Percentiles rank a stretch among this genome's conserved stretches.
Conservation (phyloP, 2,888 invertebrate genomes). For the Drosophila helvetica region DNA sequence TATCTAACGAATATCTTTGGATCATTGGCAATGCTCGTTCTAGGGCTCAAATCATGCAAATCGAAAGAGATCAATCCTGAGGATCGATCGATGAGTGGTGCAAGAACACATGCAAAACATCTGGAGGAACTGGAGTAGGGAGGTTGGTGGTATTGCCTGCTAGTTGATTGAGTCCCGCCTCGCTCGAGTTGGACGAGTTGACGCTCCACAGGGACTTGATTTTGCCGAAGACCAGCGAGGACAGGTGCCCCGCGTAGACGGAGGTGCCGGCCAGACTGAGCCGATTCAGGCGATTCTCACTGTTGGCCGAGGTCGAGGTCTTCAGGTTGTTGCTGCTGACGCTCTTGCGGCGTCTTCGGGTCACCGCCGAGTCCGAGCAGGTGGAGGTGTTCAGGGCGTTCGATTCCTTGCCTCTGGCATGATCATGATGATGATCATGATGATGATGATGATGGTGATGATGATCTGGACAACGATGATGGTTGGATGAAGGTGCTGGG, state of each 20-base stretch:
- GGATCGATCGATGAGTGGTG: slow-evolving; percentile 20
- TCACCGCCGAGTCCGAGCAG: slow-evolving; percentile 83
- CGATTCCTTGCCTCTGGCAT: slow-evolving; percentile 69
- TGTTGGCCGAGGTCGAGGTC: slow-evolving; percentile 71
- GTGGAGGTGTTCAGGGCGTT: slow-evolving; percentile 83
- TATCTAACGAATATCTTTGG: background rate
- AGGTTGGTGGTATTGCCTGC: slow-evolving; percentile 86
- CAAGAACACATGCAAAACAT: slow-evolving; percentile 35
- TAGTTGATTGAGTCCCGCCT: slow-evolving; percentile 92
- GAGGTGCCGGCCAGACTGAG: slow-evolving; percentile 83
- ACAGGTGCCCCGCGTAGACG: slow-evolving; percentile 83
- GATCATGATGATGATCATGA: slow-evolving; percentile 33
- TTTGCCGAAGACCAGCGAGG: slow-evolving; percentile 90
- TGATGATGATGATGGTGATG: slow-evolving; percentile 43
- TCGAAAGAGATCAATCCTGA: background rate
- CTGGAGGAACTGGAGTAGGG: background rate
- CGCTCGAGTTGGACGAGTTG: slow-evolving; percentile 88
- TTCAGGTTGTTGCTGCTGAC: slow-evolving; percentile 79
- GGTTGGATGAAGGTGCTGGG: slow-evolving; percentile 4
- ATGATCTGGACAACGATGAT: slow-evolving; percentile 28
- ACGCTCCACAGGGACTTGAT: slow-evolving; percentile 94
- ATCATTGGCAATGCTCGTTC: background rate
- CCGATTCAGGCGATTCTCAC: slow-evolving; percentile 82
- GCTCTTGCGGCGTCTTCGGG: slow-evolving; percentile 81
- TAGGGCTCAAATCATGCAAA: background rate